These are phyloP conservation scores for Steinernema scapterisci DNA, from an alignment of 2,888 invertebrate species.

Conservation along the genomic window DNA sequence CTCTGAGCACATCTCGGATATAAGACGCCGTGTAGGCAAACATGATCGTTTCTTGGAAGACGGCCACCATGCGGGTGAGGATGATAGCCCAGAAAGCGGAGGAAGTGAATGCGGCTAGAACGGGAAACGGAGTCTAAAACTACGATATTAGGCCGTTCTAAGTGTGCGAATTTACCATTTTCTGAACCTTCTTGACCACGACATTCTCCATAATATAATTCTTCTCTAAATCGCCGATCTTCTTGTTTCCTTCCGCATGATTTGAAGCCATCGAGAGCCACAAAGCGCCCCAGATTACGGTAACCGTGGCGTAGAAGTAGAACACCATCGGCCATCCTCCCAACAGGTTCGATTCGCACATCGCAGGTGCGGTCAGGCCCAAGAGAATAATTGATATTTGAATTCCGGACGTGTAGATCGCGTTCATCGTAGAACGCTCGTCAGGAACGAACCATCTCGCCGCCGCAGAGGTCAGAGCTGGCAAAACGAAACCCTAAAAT, in stretches of 20 bases:
- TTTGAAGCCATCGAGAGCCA: constrained; percentile 1
- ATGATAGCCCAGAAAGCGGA: not conserved
- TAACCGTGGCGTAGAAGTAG: constrained; percentile 46
- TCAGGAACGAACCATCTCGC: constrained; percentile 54
- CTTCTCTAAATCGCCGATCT: constrained; percentile 45
- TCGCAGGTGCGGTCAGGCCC: constrained; percentile 43
- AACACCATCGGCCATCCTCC: constrained; percentile 59
- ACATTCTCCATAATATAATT: constrained; percentile 33
- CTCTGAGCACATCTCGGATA: not conserved
- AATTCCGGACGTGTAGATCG: constrained; percentile 59
- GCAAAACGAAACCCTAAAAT: constrained; percentile 49
- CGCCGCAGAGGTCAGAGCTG: constrained; percentile 44
- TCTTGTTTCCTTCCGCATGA: constrained; percentile 16
- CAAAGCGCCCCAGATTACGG: not conserved
- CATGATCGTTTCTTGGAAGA: not conserved
- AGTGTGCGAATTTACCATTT: not conserved
- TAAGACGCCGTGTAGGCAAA: constrained; percentile 3
- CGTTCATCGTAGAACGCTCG: constrained; percentile 52
- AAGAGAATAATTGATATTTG: constrained; percentile 50
- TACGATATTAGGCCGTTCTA: not conserved
- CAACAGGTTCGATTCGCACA: constrained; percentile 44
- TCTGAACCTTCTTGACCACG: not conserved
- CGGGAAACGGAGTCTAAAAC: not conserved
- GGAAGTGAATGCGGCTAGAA: not conserved
- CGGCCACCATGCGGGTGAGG: not conserved